Base-by-base conservation (phyloP, 2,888 invertebrate species). In the Gonocerus acuteangulatus region DNA sequence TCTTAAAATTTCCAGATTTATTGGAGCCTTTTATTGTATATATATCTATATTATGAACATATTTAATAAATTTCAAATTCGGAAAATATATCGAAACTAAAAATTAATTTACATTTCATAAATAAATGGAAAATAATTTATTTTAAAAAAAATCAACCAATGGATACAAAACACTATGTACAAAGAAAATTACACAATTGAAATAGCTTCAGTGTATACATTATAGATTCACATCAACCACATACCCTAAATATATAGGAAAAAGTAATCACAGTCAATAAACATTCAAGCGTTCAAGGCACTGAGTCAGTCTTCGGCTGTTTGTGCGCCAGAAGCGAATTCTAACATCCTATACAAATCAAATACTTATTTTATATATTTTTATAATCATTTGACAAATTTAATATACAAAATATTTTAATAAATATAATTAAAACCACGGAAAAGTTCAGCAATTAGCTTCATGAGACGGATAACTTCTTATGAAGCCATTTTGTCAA, bases 241-340 rank as follows among this genome's bases (percentile, higher is more conserved):
- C 22, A 42, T 21, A 54, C 54, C 54, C 39, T 54, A 54, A 39
- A 42, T n/a, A n/a, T n/a, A 42, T 54, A 54, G 54, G 54, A 54
- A 54, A 42, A 15, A 34, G 45, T 18, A 57, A 57, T 57, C 57
- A 57, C 57, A 57, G 57, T 57, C 57, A 47, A 57, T 56, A 45
- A 22, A 56, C 23, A 44, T 27, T n/a, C 21, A 57, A 57, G 45
- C 57, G 32, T 56, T 47, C 32, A 57, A 57, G 57, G 57, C 57
- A 57, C 57, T 47, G 32, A 15, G 34, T 57, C 57, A 57, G 57
- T 57, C 57, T 57, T 57, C 23, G 57, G 21, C 34, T 44, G 21
- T 7, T 9, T 56, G 42, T 44, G 44, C 44, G 47, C 45, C 57
- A 57, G 44, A 22, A 54, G 16, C 32, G 27, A 11, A 9, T 1